Conservation (phyloP, 2,888 invertebrate genomes). For the Eupeodes latifasciatus region DNA sequence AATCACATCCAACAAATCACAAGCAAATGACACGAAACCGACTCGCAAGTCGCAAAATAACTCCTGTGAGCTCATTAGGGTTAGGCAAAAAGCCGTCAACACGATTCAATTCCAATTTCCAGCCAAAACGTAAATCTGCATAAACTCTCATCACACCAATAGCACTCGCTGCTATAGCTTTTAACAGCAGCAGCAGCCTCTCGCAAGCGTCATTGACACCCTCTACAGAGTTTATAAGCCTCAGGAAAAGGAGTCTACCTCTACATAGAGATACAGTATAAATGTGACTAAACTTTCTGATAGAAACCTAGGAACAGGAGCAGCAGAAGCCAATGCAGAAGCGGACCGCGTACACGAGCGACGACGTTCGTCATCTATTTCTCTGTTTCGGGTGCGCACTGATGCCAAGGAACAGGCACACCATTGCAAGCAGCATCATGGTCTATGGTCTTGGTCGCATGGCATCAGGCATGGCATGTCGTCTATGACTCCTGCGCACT, state of each 20-base stretch:
- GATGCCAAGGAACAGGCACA: not conserved
- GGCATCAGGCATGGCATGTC: slow-evolving; percentile 45
- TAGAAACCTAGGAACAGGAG: slow-evolving; percentile 47
- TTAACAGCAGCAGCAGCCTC: not conserved
- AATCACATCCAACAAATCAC: slow-evolving; percentile 76
- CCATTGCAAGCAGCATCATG: not conserved
- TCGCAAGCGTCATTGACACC: slow-evolving; percentile 72
- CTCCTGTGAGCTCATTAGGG: slow-evolving; percentile 75
- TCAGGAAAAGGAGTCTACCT: slow-evolving; percentile 3
- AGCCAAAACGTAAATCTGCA: slow-evolving; percentile 67
- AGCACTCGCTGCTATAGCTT: slow-evolving; percentile 5
- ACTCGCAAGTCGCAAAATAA: slow-evolving; percentile 62
- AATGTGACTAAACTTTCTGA: not conserved
- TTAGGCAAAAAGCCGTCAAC: slow-evolving; percentile 76
- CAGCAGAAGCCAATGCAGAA: slow-evolving; percentile 67
- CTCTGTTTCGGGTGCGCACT: slow-evolving; percentile 47
- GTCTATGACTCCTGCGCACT: slow-evolving; percentile 51
- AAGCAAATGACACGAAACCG: slow-evolving; percentile 76
- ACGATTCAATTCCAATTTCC: slow-evolving; percentile 75
- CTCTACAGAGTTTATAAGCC: slow-evolving; percentile 42
- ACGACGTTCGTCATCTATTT: slow-evolving; percentile 69
- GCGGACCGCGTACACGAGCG: slow-evolving; percentile 64
- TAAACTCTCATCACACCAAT: slow-evolving; percentile 65
- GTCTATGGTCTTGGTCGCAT: slow-evolving; percentile 27
- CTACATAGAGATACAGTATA: not conserved